Conservation (phyloP, 2,888 invertebrate species). For the Epirrhoe tristata region DNA sequence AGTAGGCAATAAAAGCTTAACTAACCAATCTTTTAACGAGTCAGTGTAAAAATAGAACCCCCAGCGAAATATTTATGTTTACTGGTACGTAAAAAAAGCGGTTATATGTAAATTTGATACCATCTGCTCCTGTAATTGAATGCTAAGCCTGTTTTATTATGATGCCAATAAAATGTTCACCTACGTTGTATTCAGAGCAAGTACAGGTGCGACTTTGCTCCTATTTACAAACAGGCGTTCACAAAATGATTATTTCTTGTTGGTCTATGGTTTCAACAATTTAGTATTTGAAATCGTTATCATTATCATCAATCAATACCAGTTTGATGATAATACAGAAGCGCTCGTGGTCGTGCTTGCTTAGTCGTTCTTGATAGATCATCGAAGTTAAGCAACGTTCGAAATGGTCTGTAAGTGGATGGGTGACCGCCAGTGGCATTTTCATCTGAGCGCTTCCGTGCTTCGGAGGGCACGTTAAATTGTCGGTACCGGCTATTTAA, state of each 20-base stretch:
- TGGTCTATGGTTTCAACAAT: neutral
- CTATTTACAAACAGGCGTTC: conserved; percentile 11
- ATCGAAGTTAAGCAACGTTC: too few species aligned
- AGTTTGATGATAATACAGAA: too few species aligned
- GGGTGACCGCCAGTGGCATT: too few species aligned
- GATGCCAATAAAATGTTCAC: conserved; percentile 55
- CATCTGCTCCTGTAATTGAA: conserved; percentile 52
- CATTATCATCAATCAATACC: too few species aligned
- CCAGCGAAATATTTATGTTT: conserved; percentile 34
- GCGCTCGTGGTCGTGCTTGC: too few species aligned
- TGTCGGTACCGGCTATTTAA: too few species aligned
- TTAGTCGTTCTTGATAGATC: too few species aligned
- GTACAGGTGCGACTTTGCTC: conserved; percentile 38
- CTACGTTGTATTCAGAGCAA: conserved; percentile 59
- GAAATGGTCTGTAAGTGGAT: too few species aligned
- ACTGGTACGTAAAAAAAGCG: conserved; percentile 48
- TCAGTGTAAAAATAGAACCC: conserved; percentile 11
- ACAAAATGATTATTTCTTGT: neutral
- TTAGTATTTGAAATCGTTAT: too few species aligned
- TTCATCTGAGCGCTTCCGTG: too few species aligned
- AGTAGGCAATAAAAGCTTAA: neutral
- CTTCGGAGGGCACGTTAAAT: too few species aligned
- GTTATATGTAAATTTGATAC: conserved; percentile 52
- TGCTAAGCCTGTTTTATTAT: conserved; percentile 49
- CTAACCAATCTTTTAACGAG: neutral